Evolutionary conservation across 2,113 vertebrate genomes (phyloP).

Genomic region (Parus major): DNA sequence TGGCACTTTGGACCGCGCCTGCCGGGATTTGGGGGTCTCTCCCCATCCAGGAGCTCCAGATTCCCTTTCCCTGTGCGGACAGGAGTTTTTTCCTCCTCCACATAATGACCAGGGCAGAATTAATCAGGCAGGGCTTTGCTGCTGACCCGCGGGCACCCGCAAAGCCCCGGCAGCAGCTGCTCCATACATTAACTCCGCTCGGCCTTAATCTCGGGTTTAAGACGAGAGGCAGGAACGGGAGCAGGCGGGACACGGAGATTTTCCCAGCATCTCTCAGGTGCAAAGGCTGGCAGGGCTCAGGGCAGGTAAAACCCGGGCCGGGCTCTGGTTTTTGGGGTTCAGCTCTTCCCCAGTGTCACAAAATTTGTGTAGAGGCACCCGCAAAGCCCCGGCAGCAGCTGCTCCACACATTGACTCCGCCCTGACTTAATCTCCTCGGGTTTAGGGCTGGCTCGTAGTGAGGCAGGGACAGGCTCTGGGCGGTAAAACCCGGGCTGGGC

Average conservation of each 20-base stretch:
- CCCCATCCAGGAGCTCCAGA: neutral
- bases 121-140: neutral
- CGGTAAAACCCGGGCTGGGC: rapidly evolving
- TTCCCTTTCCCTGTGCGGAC: neutral
- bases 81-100: neutral
- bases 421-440: neutral
- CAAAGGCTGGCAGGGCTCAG: neutral
- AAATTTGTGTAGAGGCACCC: no score
- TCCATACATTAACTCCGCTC: neutral
- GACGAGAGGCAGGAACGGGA: rapidly evolving
- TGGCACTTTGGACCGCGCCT: neutral
- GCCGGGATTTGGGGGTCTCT: neutral
- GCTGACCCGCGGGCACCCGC: neutral
- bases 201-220: neutral
- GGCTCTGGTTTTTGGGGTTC: neutral
- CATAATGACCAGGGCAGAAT: neutral
- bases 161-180: constrained; percentile 12
- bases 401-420: rapidly evolving
- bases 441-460: rapidly evolving
- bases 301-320: neutral
- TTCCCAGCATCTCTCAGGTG: neutral
- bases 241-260: neutral
- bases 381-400: neutral
- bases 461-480: neutral
- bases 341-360: neutral